A percentile compares a stretch with the other conserved stretches of the same genome.
phyloP scores from a whole-genome alignment of 2,888 invertebrate genomes.

The Anodontia alba region DNA sequence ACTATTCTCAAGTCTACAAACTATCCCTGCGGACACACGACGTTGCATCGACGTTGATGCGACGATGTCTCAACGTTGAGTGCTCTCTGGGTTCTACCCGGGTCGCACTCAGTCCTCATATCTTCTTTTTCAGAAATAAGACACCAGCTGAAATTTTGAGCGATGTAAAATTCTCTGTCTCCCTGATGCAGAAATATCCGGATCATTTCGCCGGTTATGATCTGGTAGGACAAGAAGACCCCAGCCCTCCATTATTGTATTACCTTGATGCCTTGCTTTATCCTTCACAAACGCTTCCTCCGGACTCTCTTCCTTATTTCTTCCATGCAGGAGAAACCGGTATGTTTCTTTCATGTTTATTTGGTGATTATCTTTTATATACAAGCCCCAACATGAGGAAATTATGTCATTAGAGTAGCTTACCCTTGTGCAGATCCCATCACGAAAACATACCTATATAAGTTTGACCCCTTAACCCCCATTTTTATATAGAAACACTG shows the following conservation, averaged over 20 bases:
- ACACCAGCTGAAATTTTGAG: conserved; percentile 38
- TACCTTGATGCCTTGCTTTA: conserved; percentile 76
- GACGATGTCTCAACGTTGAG: no score
- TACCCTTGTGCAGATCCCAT: no score
- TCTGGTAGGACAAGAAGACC: conserved; percentile 81
- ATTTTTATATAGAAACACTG: no score
- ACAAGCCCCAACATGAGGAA: background rate
- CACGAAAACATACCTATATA: no score
- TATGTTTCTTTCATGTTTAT: conserved; percentile 40
- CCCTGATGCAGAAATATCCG: conserved; percentile 68
- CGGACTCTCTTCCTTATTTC: conserved; percentile 79
- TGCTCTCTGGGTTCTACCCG: no score
- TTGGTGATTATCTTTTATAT: background rate
- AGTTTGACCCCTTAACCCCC: no score
- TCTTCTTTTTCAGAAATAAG: background rate
- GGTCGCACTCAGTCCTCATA: no score
- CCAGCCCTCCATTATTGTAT: conserved; percentile 72
- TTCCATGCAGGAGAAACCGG: conserved; percentile 84
- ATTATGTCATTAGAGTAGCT: no score
- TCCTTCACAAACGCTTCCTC: conserved; percentile 71
- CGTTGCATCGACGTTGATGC: no score
- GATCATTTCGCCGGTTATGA: conserved; percentile 81
- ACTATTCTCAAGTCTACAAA: no score
- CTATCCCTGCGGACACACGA: no score
- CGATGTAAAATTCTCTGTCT: conserved; percentile 65